Evolutionary conservation across 2,888 invertebrate species (phyloP).

Genomic region (Pyrrhosoma nymphula): DNA sequence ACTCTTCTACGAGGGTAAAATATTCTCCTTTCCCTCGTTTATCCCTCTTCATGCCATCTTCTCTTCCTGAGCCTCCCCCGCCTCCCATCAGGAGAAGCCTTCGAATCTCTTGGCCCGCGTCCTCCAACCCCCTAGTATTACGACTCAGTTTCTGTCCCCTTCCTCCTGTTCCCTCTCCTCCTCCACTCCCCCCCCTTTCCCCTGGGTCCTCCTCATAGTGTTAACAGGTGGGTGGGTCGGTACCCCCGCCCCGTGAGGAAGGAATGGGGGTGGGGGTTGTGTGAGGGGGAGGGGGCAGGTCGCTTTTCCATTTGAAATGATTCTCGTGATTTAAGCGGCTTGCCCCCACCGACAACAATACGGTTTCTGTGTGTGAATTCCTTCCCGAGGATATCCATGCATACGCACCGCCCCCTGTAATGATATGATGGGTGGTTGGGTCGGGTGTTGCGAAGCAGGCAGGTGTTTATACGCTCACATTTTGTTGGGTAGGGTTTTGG

Average conservation of each 20-base stretch:
- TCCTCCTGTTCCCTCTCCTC: background rate
- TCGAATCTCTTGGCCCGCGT: too few species aligned
- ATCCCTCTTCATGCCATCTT: background rate
- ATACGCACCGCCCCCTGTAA: too few species aligned
- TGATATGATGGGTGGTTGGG: background rate
- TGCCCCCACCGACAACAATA: background rate
- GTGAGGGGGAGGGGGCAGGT: background rate
- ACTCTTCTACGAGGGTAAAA: too few species aligned
- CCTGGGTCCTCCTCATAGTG: background rate
- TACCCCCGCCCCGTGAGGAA: conserved; percentile 27
- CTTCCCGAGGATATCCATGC: too few species aligned
- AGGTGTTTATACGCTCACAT: background rate
- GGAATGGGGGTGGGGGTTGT: background rate
- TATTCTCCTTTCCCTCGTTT: background rate
- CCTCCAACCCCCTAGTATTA: background rate
- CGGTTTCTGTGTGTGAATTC: background rate
- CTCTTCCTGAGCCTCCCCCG: too few species aligned
- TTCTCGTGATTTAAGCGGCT: conserved; percentile 59
- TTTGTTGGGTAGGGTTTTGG: background rate
- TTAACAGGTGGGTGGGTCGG: conserved; percentile 63
- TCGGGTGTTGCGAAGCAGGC: conserved; percentile 4
- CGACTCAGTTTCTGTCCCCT: background rate
- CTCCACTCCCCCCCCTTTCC: background rate
- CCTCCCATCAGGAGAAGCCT: too few species aligned
- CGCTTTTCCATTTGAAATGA: conserved; percentile 58